phyloP scores from a whole-genome alignment of 2,113 vertebrate species.

The Coracopsis vasa region DNA sequence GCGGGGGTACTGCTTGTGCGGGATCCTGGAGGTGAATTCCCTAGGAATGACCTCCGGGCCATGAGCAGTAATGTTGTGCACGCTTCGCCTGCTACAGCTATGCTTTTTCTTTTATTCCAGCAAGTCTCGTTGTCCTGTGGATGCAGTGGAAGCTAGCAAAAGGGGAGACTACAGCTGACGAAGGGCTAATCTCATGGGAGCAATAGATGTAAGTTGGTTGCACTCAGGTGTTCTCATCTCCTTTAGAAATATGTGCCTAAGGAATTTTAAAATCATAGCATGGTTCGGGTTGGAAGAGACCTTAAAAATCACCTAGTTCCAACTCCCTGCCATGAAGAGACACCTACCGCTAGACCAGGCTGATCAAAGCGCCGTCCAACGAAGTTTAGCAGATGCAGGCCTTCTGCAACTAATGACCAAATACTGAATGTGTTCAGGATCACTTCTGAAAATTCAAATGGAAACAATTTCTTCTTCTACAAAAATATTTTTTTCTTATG shows the following conservation, averaged over 20 bases:
- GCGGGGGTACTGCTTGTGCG: background rate
- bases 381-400: background rate
- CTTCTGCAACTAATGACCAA: background rate
- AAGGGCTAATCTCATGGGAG: background rate
- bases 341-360: background rate
- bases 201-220: background rate
- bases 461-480: background rate
- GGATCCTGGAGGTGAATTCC: background rate
- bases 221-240: background rate
- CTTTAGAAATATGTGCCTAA: background rate
- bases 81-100: background rate
- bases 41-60: background rate
- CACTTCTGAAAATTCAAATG: background rate
- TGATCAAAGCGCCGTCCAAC: background rate
- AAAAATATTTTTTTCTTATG: background rate
- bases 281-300: background rate
- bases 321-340: background rate
- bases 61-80: background rate
- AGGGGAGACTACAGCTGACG: background rate
- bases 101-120: accelerated
- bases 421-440: background rate
- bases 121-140: accelerated
- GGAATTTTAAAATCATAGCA: background rate
- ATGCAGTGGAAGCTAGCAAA: too few relatives aligned
- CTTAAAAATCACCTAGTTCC: background rate